phyloP scores from a whole-genome alignment of 1,140 invertebrate genomes.

The Sesamia nonagrioides region DNA sequence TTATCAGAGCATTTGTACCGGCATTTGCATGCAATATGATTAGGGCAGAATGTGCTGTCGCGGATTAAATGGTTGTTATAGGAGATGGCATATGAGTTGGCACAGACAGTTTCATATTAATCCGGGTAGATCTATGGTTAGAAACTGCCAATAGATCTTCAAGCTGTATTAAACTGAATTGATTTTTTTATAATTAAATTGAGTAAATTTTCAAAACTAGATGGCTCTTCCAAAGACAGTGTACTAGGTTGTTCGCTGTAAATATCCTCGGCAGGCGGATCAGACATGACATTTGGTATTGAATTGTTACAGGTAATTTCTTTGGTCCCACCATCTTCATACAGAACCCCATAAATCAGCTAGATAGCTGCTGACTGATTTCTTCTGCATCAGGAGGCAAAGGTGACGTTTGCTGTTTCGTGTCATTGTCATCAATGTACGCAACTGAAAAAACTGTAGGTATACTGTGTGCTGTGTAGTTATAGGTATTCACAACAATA shows the following conservation, averaged over 20 bases:
- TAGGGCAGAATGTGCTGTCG: constrained; percentile 1
- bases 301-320: not conserved
- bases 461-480: not conserved
- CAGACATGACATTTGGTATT: not conserved
- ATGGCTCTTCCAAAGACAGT: constrained; percentile 7
- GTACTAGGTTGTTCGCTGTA: not conserved
- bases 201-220: constrained; percentile 11
- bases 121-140: not conserved
- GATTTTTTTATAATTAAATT: too few species aligned
- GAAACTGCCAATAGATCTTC: not conserved
- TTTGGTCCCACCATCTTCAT: not conserved
- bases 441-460: not conserved
- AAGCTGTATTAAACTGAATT: constrained; percentile 18
- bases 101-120: not conserved
- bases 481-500: not conserved
- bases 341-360: not conserved
- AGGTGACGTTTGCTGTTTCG: not conserved
- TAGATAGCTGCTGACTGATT: not conserved
- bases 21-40: too few species aligned
- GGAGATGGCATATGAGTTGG: constrained; percentile 8
- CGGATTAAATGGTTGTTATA: not conserved
- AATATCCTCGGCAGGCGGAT: not conserved
- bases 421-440: too few species aligned
- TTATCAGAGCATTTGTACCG: too few species aligned
- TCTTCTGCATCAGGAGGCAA: constrained; percentile 5